Evolutionary conservation across 2,113 vertebrate species (phyloP), one percentile per base, ranked within the genome.

Genomic region (Burhinus oedicnemus): DNA sequence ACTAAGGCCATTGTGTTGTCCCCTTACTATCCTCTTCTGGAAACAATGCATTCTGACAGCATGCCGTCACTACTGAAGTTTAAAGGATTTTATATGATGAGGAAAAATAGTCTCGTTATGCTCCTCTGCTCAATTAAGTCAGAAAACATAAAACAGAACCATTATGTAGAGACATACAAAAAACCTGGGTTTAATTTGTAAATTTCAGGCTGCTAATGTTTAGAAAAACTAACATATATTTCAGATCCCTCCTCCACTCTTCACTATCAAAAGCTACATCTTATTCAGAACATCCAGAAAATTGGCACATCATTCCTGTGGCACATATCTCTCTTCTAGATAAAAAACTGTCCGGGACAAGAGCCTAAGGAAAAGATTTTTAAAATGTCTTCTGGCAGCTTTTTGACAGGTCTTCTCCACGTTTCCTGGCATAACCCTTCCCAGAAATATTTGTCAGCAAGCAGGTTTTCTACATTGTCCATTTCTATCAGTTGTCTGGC

Each of bases 1-100:
- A 74, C n/a, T 75, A 74, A 76, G 60, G 68, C 30, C 68, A 71
- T 51, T 68, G 51, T 57, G 42, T 14, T 90, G 71, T 78, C 27
- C 62, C 66, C 58, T 45, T 49, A 93, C 61, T 90, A 87, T n/a
- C 16, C 25, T 86, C 30, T 82, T 58, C 68, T 58, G 38, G 65
- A 95, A 96, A 81, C 58, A 88, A 60, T 89, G 85, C 36, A 81
- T 90, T 82, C 71, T 91, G 71, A 79, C 54, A 93, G 61, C 51
- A 61, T 78, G 72, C 89, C 11, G 3, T 85, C 66, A 68, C 74
- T 36, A 76, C 45, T 81, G 76, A 91, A 79, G 65, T 87, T 95
- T 61, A 64, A 94, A 71, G 29, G 38, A 74, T 64, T 91, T 87
- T 89, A 81, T 52, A 72, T 8, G 15, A 58, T 47, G 27, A 68